Percentiles rank a stretch among this genome's conserved stretches.
phyloP scores from a whole-genome alignment of 2,888 invertebrate species.

The Campoplex nolae region DNA sequence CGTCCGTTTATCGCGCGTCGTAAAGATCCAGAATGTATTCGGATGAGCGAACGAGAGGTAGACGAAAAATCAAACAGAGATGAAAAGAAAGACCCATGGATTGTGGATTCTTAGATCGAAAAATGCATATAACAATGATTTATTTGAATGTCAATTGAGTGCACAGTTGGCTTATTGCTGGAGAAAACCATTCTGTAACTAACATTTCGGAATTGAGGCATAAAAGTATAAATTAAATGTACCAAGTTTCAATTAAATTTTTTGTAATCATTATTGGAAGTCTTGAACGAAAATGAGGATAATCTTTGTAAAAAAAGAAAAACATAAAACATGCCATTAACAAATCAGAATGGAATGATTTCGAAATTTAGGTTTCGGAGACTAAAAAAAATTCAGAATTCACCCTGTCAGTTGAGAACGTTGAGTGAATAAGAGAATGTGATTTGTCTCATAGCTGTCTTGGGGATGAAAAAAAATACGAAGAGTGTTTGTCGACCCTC shows the following conservation, averaged over 20 bases:
- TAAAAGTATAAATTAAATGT: no score
- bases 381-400: background rate
- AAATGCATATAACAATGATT: background rate
- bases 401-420: background rate
- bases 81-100: background rate
- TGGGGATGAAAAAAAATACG: slow-evolving; percentile 5
- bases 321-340: no score
- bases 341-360: background rate
- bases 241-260: background rate
- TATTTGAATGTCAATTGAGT: background rate
- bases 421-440: slow-evolving; percentile 22
- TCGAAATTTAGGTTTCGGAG: background rate
- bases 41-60: slow-evolving; percentile 33
- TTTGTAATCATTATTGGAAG: background rate
- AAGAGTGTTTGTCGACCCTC: slow-evolving; percentile 74
- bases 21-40: slow-evolving; percentile 62
- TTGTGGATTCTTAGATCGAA: background rate
- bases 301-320: background rate
- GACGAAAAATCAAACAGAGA: background rate
- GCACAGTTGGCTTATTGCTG: background rate
- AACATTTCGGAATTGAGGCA: no score
- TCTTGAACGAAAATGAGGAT: background rate
- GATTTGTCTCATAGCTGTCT: slow-evolving; percentile 19
- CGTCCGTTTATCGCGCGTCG: slow-evolving; percentile 75
- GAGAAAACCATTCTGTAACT: background rate